These are phyloP conservation scores for Drosophila kepulauana DNA, from an alignment of 1,140 invertebrate species.

Conservation along the genomic window DNA sequence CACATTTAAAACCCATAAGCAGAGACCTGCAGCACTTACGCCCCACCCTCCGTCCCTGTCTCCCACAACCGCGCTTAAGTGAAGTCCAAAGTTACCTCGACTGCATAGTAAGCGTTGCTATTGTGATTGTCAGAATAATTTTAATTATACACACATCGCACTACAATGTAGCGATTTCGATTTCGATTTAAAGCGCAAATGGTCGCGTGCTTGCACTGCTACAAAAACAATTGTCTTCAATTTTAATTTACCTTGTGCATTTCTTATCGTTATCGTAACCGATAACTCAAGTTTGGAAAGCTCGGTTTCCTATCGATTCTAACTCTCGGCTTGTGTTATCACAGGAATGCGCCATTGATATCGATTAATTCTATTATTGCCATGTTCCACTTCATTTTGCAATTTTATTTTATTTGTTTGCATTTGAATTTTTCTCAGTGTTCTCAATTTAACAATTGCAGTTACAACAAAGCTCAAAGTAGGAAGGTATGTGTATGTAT, in stretches of 20 bases:
- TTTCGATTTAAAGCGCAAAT: slow-evolving; percentile 26
- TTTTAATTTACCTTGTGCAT: not conserved
- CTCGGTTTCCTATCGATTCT: not conserved
- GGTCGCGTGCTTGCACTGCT: slow-evolving; percentile 71
- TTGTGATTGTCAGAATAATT: slow-evolving; percentile 57
- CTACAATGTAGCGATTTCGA: not conserved
- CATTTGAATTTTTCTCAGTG: slow-evolving; percentile 37
- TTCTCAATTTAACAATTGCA: slow-evolving; percentile 33
- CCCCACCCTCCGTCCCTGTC: not conserved
- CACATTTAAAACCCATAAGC: slow-evolving; percentile 75
- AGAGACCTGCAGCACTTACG: slow-evolving; percentile 53
- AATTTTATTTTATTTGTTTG: not conserved
- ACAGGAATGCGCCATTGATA: not conserved
- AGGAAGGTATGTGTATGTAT: slow-evolving; percentile 49
- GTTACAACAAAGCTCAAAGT: slow-evolving; percentile 36
- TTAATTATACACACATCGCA: slow-evolving; percentile 55
- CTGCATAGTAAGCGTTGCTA: slow-evolving; percentile 32
- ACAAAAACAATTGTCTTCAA: slow-evolving; percentile 22
- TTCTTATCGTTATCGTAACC: not conserved
- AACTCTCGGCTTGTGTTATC: not conserved
- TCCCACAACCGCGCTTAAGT: not conserved
- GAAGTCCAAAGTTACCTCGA: slow-evolving; percentile 15
- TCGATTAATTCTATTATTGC: not conserved
- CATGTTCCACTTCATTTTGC: not conserved
- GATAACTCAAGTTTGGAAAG: not conserved